Percentiles rank a stretch among this genome's conserved stretches.
These are phyloP conservation scores for Chloebia gouldiae DNA, from an alignment of 2,113 vertebrate genomes.

Conservation along the genomic window DNA sequence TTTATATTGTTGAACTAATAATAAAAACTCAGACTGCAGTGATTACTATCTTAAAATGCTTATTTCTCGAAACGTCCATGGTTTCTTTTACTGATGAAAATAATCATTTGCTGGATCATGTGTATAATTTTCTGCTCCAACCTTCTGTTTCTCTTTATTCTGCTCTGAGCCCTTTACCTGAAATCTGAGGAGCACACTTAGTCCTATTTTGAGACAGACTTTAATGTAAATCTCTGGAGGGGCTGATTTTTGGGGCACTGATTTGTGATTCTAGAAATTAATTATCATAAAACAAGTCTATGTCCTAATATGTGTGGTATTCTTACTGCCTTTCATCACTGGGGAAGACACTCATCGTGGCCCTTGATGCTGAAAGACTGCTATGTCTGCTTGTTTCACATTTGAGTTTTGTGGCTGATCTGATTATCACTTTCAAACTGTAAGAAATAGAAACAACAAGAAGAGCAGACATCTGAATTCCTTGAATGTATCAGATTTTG, in stretches of 20 bases:
- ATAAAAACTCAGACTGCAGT: neutral
- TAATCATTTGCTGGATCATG: neutral
- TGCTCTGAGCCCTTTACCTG: neutral
- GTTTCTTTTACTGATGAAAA: neutral
- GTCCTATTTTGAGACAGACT: neutral
- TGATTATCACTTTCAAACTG: neutral
- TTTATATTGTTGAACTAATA: neutral
- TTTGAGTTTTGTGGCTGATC: neutral
- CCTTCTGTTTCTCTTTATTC: neutral
- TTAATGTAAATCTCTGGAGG: neutral
- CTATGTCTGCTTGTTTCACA: neutral
- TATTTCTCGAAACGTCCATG: accelerated
- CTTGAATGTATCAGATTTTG: neutral
- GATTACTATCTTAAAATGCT: neutral
- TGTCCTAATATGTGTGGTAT: neutral
- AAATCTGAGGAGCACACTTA: neutral
- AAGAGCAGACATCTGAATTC: neutral
- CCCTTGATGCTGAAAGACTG: neutral
- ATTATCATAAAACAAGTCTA: neutral
- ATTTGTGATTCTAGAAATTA: neutral
- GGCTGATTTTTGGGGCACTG: neutral
- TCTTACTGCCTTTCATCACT: neutral
- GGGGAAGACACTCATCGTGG: neutral
- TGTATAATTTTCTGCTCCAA: neutral
- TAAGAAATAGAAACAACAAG: neutral